Percentiles rank a stretch among this genome's conserved stretches.
phyloP scores from a whole-genome alignment of 2,797 vertebrate genomes.

The Sarcophilus harrisii region DNA sequence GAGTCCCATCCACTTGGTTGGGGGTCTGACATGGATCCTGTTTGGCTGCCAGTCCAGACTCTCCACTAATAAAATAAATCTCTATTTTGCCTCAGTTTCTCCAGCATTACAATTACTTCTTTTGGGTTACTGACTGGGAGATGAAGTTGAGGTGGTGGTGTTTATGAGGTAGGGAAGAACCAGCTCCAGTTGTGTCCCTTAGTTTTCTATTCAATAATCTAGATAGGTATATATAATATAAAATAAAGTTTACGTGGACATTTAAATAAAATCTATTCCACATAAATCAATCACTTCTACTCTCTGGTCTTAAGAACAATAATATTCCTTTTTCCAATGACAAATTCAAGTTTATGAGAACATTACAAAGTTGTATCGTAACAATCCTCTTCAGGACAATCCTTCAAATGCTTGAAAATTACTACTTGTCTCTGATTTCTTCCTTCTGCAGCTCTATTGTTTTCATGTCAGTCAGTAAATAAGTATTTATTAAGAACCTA shows the following conservation, averaged over 20 bases:
- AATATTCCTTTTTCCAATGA: not conserved
- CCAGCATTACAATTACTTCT: not conserved
- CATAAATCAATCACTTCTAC: not conserved
- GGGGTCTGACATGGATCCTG: too few species aligned
- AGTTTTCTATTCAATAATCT: not conserved
- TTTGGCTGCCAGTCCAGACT: too few species aligned
- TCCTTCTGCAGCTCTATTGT: not conserved
- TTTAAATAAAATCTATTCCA: not conserved
- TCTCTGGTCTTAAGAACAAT: not conserved
- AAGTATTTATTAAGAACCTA: not conserved
- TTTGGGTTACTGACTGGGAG: not conserved
- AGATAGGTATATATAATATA: not conserved
- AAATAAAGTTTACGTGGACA: not conserved
- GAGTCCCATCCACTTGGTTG: too few species aligned
- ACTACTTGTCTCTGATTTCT: not conserved
- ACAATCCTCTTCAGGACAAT: not conserved
- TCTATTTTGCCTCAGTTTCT: too few species aligned
- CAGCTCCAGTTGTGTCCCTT: not conserved
- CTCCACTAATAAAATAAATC: too few species aligned
- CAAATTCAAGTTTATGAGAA: conserved; percentile 11
- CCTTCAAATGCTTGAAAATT: not conserved
- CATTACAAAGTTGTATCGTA: not conserved
- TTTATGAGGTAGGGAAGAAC: not conserved
- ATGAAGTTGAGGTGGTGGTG: not conserved
- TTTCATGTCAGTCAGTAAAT: not conserved